Conservation (phyloP, 2,797 vertebrate genomes). For the Diceros bicornis region DNA sequence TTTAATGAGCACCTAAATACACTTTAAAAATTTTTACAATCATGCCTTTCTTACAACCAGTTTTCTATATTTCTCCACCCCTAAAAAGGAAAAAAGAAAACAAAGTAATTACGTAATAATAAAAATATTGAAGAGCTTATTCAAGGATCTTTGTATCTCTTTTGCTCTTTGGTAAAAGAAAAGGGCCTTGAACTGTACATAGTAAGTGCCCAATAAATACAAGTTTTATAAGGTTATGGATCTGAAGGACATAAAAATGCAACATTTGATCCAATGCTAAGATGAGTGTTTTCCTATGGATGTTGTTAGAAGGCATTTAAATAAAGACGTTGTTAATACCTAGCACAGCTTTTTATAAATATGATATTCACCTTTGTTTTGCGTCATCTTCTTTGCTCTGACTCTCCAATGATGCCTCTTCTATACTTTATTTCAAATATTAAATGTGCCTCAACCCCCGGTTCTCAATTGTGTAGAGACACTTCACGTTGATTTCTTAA, state of each 20-base stretch:
- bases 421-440: not conserved
- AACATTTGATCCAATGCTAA: not conserved
- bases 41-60: conserved; percentile 17
- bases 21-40: not conserved
- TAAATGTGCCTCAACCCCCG: not conserved
- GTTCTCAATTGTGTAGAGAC: not conserved
- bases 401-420: not conserved
- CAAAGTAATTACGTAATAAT: conserved; percentile 21
- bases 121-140: conserved; percentile 37
- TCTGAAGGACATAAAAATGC: not conserved
- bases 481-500: not conserved
- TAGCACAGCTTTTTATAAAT: not conserved
- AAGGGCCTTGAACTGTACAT: not conserved
- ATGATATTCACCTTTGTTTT: not conserved
- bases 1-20: conserved; percentile 56
- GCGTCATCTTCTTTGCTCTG: not conserved
- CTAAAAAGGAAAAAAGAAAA: not conserved
- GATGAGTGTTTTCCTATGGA: not conserved
- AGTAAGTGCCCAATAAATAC: not conserved
- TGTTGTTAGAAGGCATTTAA: not conserved
- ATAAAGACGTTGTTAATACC: not conserved
- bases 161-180: conserved; percentile 45
- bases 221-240: not conserved
- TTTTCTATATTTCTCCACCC: conserved; percentile 47
- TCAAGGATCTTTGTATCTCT: not conserved